phyloP scores from a whole-genome alignment of 2,797 vertebrate genomes.

The Silurus lanzhouensis region DNA sequence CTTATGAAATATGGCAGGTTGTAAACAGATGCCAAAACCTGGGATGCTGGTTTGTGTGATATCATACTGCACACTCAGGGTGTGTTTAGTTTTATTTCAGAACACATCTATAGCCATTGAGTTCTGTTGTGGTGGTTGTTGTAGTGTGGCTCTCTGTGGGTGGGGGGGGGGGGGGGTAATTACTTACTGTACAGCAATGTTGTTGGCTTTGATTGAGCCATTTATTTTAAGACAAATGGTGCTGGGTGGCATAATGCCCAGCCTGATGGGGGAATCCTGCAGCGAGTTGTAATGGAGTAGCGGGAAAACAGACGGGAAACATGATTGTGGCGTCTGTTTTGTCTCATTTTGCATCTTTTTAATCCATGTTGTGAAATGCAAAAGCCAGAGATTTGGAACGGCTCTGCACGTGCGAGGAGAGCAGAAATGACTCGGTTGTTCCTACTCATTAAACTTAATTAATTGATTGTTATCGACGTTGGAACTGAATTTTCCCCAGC shows the following conservation, averaged over 20 bases:
- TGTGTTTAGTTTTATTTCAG: neutral
- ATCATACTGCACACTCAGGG: neutral
- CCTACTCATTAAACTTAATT: constrained; percentile 44
- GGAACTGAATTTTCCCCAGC: constrained; percentile 37
- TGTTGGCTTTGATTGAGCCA: constrained; percentile 59
- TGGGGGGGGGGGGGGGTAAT: constrained; percentile 50
- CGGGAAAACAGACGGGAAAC: constrained; percentile 39
- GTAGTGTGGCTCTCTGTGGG: constrained; percentile 31
- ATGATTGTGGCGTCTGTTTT: constrained; percentile 43
- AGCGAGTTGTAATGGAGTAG: constrained; percentile 48
- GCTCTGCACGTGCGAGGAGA: constrained; percentile 33
- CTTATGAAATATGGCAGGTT: constrained; percentile 4
- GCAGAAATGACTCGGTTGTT: constrained; percentile 23
- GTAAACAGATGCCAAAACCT: neutral
- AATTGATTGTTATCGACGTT: constrained; percentile 46
- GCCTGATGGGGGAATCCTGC: constrained; percentile 42
- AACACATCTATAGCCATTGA: neutral
- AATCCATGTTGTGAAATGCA: constrained; percentile 44
- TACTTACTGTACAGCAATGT: constrained; percentile 51
- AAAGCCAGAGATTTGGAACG: constrained; percentile 34
- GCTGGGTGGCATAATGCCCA: constrained; percentile 55
- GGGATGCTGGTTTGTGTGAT: neutral
- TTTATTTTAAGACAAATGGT: constrained; percentile 58
- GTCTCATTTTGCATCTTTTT: constrained; percentile 39
- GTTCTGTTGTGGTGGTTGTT: constrained; percentile 26